phyloP scores from a whole-genome alignment of 2,888 invertebrate genomes.

The Lasioglossum pauxillum region DNA sequence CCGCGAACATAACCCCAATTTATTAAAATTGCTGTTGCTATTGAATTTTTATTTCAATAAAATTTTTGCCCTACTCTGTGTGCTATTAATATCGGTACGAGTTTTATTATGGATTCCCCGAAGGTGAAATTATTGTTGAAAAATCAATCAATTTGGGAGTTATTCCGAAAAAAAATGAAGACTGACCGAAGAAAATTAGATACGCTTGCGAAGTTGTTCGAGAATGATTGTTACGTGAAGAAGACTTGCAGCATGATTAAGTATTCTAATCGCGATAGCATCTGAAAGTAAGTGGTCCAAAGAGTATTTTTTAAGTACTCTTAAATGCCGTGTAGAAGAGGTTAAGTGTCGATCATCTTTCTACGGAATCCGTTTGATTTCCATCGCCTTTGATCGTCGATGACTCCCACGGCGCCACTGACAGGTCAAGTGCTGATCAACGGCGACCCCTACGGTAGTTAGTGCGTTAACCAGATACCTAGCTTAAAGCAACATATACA shows the following conservation, averaged over 20 bases:
- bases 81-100: neutral
- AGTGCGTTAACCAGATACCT: conserved; percentile 8
- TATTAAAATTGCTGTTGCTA: too few relatives aligned
- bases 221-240: neutral
- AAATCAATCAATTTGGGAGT: too few relatives aligned
- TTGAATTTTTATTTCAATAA: too few relatives aligned
- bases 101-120: neutral
- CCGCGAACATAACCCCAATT: too few relatives aligned
- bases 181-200: neutral
- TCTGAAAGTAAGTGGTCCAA: neutral
- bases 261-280: neutral
- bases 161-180: neutral
- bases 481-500: conserved; percentile 7
- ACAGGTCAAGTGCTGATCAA: conserved; percentile 14
- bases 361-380: neutral
- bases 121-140: neutral
- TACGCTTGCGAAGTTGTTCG: too few relatives aligned
- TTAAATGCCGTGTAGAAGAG: neutral
- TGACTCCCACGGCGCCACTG: neutral
- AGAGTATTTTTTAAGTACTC: neutral
- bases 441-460: neutral
- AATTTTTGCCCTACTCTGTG: too few relatives aligned
- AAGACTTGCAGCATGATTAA: neutral
- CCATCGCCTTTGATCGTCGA: neutral
- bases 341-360: neutral